A percentile compares a stretch with the other conserved stretches of the same genome.
These are phyloP conservation scores for Cecidostiba fungosa DNA, from an alignment of 2,888 invertebrate genomes.

Conservation along the genomic window DNA sequence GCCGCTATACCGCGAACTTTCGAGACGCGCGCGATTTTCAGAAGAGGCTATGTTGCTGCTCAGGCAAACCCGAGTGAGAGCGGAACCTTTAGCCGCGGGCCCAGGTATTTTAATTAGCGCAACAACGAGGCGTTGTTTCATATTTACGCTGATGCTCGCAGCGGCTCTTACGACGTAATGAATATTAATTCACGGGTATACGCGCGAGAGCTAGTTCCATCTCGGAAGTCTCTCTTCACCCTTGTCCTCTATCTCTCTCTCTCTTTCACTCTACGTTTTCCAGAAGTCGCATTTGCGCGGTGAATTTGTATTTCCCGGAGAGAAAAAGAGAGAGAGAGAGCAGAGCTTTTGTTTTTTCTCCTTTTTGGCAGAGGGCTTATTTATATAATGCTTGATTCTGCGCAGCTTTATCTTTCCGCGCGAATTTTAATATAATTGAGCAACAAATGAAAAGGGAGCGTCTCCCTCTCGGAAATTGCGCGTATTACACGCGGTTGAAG, in stretches of 20 bases:
- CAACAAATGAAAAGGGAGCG: conserved; percentile 54
- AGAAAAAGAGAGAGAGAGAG: too few species aligned
- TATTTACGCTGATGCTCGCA: conserved; percentile 70
- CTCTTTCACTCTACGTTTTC: conserved; percentile 38
- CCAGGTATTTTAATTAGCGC: conserved; percentile 77
- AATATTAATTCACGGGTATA: conserved; percentile 73
- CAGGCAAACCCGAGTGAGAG: background rate
- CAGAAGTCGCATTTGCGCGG: background rate
- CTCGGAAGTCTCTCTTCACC: background rate
- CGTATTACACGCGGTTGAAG: background rate
- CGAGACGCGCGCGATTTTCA: conserved; percentile 34
- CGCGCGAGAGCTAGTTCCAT: conserved; percentile 50
- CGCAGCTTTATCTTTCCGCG: background rate
- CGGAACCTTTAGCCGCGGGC: conserved; percentile 54
- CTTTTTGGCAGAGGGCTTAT: background rate
- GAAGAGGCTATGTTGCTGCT: background rate
- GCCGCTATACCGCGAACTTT: conserved; percentile 22
- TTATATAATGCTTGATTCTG: conserved; percentile 28
- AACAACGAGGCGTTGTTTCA: conserved; percentile 72
- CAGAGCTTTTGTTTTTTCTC: background rate
- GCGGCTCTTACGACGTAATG: conserved; percentile 71
- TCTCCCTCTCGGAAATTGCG: background rate
- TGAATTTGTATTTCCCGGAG: background rate
- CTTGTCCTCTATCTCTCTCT: background rate
- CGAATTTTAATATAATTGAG: conserved; percentile 61